Base-by-base conservation (phyloP, 2,888 invertebrate genomes). In the Tethea ocularis region DNA sequence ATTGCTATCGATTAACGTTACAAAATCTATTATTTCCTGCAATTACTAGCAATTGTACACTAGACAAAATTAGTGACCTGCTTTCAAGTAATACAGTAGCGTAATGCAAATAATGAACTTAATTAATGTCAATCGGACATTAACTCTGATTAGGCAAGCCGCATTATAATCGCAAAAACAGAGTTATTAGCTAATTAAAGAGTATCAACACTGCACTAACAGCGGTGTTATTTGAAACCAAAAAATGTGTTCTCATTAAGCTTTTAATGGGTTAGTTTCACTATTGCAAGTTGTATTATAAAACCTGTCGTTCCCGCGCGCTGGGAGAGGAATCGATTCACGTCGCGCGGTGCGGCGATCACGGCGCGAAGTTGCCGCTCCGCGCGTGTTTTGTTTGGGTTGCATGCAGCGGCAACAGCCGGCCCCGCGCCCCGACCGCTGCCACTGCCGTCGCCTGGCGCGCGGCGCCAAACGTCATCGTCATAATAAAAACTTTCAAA, bases 301-400 rank as follows among this genome's bases (percentile, higher is more conserved):
- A 79, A 83, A 82, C 80, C 79, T 78, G 78, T 77, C 77, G 78
- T 63, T 67, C 69, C 71, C 72, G 71, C 74, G 69, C 71, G 75
- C 68, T 73, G 72, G 71, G 80, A 73, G 78, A 70, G 79, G 83
- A 81, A 88, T 88, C 88, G 89, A 88, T 87, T 81, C 82, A 74
- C 70, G 71, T 73, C 73, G 72, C 72, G 69, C 64, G 61, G 60
- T 70, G 71, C 73, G 72, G 72, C 72, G 70, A 63, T 61, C 61
- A n/a, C 38, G 72, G 71, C 68, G 90, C 90, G 87, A 68, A 79
- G 91, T 90, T 91, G 91, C 88, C 91, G 83, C 79, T 83, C 83
- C 80, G 86, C 82, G 77, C 83, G 76, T 81, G 83, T 85, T 85
- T 89, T 90, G 91, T 91, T 91, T 92, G 89, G 90, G 89, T 90